Conservation (phyloP, 2,797 vertebrate species). For the Amphiprion clarkii region DNA sequence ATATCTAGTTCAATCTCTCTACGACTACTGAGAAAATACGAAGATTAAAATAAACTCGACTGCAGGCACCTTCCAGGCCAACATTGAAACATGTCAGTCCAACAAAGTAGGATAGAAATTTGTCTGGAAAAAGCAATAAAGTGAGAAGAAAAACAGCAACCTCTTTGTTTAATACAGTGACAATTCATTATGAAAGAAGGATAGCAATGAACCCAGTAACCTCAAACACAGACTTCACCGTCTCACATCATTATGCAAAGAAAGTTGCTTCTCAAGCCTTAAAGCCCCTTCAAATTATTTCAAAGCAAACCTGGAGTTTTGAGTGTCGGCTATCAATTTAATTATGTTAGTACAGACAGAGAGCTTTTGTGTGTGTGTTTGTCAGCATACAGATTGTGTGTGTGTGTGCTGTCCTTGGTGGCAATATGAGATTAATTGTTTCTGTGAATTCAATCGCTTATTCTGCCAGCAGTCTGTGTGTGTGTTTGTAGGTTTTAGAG, state of each 20-base stretch:
- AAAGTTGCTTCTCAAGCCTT: not conserved
- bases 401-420: slow-evolving; percentile 16
- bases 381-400: not conserved
- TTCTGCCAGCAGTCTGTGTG: slow-evolving; percentile 6
- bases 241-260: slow-evolving; percentile 27
- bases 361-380: slow-evolving; percentile 6
- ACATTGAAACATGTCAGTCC: slow-evolving; percentile 29
- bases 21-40: slow-evolving; percentile 24
- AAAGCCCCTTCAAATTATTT: slow-evolving; percentile 16
- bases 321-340: slow-evolving; percentile 4
- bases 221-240: slow-evolving; percentile 34
- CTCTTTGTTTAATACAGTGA: slow-evolving; percentile 2
- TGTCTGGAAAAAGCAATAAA: slow-evolving; percentile 25
- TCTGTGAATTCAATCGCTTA: not conserved
- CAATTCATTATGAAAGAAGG: slow-evolving; percentile 32
- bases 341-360: not conserved
- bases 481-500: slow-evolving; percentile 3
- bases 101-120: slow-evolving; percentile 34
- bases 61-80: slow-evolving; percentile 26
- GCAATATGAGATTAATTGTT: slow-evolving; percentile 41
- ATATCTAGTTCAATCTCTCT: slow-evolving; percentile 30
- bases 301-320: slow-evolving; percentile 29
- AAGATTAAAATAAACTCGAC: slow-evolving; percentile 15
- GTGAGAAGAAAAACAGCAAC: slow-evolving; percentile 8
- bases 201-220: not conserved